Conservation (phyloP, 2,797 vertebrate species). For the Sorex maritimensis region DNA sequence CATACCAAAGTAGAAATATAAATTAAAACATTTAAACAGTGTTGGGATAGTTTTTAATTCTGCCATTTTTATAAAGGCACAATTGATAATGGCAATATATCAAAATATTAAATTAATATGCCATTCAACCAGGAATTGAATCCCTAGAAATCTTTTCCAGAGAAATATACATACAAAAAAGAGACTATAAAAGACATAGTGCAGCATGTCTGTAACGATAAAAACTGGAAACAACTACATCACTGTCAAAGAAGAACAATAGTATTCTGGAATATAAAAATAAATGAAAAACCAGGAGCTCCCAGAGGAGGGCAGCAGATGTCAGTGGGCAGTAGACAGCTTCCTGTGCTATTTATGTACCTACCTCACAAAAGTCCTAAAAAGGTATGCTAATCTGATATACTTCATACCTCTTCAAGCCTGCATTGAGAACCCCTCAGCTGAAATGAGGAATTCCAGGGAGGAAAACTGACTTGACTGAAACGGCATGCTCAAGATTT, state of each 20-base stretch:
- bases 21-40: slow-evolving; percentile 27
- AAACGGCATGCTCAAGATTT: too few species aligned
- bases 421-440: slow-evolving; percentile 6
- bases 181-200: neutral
- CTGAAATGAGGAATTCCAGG: neutral
- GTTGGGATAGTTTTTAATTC: slow-evolving; percentile 20
- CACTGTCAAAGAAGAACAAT: neutral
- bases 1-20: slow-evolving; percentile 23
- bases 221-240: slow-evolving; percentile 2
- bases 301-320: neutral
- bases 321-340: neutral
- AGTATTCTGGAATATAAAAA: neutral
- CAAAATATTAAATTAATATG: slow-evolving; percentile 28
- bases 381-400: neutral
- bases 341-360: neutral
- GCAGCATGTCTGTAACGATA: neutral
- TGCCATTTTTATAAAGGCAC: neutral
- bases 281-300: neutral
- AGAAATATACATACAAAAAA: slow-evolving; percentile 37
- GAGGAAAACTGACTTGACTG: neutral
- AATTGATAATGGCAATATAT: slow-evolving; percentile 7
- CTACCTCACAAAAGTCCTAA: neutral
- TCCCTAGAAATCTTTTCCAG: slow-evolving; percentile 14
- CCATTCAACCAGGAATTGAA: slow-evolving; percentile 48
- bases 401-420: neutral